Base-by-base conservation (phyloP, 2,113 vertebrate species). In the Nerophis ophidion region DNA sequence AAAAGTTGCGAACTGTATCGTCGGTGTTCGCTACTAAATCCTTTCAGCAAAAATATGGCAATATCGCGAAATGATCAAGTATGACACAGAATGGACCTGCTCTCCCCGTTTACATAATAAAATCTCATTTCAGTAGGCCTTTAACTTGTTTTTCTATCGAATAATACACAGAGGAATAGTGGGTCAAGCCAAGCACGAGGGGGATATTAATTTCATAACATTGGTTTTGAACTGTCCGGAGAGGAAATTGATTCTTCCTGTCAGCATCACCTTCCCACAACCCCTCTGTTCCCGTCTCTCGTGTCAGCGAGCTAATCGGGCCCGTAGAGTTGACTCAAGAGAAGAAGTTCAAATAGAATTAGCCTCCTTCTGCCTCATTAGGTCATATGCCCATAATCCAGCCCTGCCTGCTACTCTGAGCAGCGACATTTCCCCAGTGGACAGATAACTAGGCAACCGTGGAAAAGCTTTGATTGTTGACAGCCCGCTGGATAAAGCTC, bases 311-410 rank as follows among this genome's bases (percentile, higher is more conserved):
- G 56, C 49, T 77, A 78, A 75, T 73, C 72, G 67, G 65, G 51
- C 15, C 61, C 10, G 56, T 76, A 74, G 79, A 66, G 76, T 76
- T 79, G 57, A 80, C 77, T 84, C 65, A 66, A 80, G 65, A 69
- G 63, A 48, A 49, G 19, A 48, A 78, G 75, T 73, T 77, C 81
- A 86, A 83, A 84, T 53, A 84, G 68, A 84, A 86, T 86, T 84
- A 86, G 71, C 61, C 64, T 16, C 15, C 58, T 75, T 74, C 80
- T 71, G 75, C 81, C 79, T 87, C 81, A 84, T 88, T 88, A 84
- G 77, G 69, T 75, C 70, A 57, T 61, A 46, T 44, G 66, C 63
- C 75, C 70, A 61, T 77, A 63, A 71, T 71, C 59, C 59, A 36
- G 42, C 61, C 55, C n/a, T 34, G 50, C 13, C 49, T 17, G 33